Base-by-base conservation (phyloP, 30 jellyfish, hydroid and myxozoan genomes). In the Sanderia malayensis region DNA sequence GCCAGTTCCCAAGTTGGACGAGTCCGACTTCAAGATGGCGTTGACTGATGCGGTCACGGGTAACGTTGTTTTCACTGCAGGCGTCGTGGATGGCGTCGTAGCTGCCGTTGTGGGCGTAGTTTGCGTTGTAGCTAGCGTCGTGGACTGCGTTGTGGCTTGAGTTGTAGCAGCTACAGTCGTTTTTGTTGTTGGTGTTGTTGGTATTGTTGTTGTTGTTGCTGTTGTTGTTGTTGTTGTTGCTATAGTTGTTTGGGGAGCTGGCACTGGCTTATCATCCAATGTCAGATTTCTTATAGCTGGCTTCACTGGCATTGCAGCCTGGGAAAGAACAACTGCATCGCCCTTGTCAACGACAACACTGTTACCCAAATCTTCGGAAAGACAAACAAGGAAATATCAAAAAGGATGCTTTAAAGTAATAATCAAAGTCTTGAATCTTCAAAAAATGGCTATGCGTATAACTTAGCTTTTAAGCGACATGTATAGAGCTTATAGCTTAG, bases 121-220 rank as follows among this genome's bases (percentile, higher is more conserved):
- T 7, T 20, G 24, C 10, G 74, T 53, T 24, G 80, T 58, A 0
- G 70, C 46, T 1, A 61, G 29, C 60, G 78, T 58, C 23, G 85
- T 30, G 52, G 78, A 11, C 11, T 31, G 37, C 13, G 57, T 25
- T 44, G 79, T 11, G 8, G 58, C 44, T 61, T 71, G 18, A 13
- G 33, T 1, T 1, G 70, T 26, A 11, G 78, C 15, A 19, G 87
- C 26, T 59, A 59, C 17, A 31, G 81, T n/a, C 37, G 71, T 44
- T 33, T 76, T 46, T 52, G 83, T 44, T 22, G 79, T 3, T 60
- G 84, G 41, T 44, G 77, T 58, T 29, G 80, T 8, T 34, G 80
- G 7, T n/a, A 77, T 20, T 44, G 84, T 20, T 27, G 76, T 25
- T 49, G 84, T 80, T n/a, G 76, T 13, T 13, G 70, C 27, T 65